These are phyloP conservation scores for Seira sanloemensis DNA, from an alignment of 2,888 invertebrate genomes.

Conservation along the genomic window DNA sequence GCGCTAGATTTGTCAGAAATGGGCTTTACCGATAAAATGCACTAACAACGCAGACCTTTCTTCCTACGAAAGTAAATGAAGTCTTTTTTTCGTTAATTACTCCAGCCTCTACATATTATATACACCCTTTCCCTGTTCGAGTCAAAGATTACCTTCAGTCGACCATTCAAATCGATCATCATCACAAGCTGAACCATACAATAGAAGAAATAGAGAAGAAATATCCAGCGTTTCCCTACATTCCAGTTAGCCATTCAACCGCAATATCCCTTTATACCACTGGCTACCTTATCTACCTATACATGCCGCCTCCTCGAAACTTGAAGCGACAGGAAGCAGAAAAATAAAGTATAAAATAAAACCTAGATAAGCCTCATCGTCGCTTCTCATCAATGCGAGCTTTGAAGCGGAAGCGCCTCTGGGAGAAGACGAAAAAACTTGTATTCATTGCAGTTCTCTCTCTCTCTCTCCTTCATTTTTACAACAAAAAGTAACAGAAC, in stretches of 20 bases:
- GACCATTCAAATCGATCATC: constrained; percentile 43
- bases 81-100: constrained; percentile 57
- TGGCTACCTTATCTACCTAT: not conserved
- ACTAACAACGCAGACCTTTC: not conserved
- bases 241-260: constrained; percentile 25
- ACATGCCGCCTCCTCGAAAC: not conserved
- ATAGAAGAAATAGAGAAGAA: not conserved
- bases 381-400: constrained; percentile 15
- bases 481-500: no score
- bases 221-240: no score
- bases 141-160: constrained; percentile 10
- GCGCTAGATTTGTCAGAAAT: constrained; percentile 11
- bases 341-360: constrained; percentile 27
- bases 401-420: constrained; percentile 53
- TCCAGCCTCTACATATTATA: no score
- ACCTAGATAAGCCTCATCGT: constrained; percentile 41
- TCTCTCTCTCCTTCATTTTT: no score
- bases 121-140: not conserved
- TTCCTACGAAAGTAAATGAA: not conserved
- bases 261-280: constrained; percentile 9
- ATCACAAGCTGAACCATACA: constrained; percentile 1
- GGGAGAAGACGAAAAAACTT: constrained; percentile 15
- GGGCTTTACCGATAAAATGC: not conserved
- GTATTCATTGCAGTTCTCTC: not conserved
- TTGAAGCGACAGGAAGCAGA: constrained; percentile 28